Evolutionary conservation across 1,140 invertebrate species (phyloP).

Genomic region (Drosophila repleta): DNA sequence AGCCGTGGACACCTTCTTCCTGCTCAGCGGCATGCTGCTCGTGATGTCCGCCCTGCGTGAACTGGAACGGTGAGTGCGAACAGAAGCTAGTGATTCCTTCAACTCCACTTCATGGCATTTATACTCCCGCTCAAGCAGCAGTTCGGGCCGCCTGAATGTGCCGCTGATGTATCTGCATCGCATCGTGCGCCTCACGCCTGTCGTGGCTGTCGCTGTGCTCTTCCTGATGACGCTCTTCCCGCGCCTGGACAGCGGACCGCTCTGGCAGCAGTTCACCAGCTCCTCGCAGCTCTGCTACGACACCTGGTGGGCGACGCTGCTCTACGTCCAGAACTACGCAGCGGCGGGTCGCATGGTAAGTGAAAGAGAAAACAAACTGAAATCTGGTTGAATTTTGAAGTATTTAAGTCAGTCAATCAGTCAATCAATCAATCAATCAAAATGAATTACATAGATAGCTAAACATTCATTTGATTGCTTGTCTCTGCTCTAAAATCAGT

Average conservation of each 20-base stretch:
- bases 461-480: no score
- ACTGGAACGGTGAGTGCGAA: constrained; percentile 84
- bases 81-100: neutral
- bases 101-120: neutral
- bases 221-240: constrained; percentile 66
- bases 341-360: constrained; percentile 72
- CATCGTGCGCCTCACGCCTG: constrained; percentile 70
- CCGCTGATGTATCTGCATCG: constrained; percentile 80
- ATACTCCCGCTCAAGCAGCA: constrained; percentile 12
- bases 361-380: neutral
- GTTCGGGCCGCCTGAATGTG: constrained; percentile 57
- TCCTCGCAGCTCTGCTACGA: constrained; percentile 52
- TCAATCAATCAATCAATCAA: no score
- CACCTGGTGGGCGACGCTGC: constrained; percentile 77
- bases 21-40: constrained; percentile 89
- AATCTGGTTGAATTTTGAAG: no score
- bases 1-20: constrained; percentile 89
- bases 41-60: constrained; percentile 87
- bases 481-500: no score
- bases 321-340: constrained; percentile 79
- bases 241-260: constrained; percentile 66
- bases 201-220: constrained; percentile 67
- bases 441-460: no score
- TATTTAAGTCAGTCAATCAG: no score
- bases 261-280: constrained; percentile 66